Evolutionary conservation across 1,140 invertebrate genomes (phyloP), one percentile per base, ranked within the genome.

Genomic region (Pseudoatta argentina): DNA sequence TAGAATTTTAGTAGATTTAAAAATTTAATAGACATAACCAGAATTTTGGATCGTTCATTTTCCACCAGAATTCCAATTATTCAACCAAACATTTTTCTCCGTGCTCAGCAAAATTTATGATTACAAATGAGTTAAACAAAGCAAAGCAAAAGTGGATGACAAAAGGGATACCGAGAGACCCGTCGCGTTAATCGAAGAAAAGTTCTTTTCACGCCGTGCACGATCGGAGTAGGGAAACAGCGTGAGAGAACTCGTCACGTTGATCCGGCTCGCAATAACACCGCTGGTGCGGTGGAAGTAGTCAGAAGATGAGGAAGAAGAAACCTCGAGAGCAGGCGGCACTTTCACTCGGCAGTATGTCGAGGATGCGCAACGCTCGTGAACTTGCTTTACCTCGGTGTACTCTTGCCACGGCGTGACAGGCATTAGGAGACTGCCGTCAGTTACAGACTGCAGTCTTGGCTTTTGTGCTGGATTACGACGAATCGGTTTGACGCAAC

Each of bases 291-390:
- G 57, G 61, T 77, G 61, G 66, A 69, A 69, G 66, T 69, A 69
- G 66, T 51, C 39, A 59, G 82, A 86, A 76, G 81, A 88, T 44
- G 55, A 75, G 57, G 53, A 81, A 64, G 78, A 88, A 73, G 64
- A 75, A 66, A 67, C 73, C 85, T 51, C 75, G 53, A 87, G 85
- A 48, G 66, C 76, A 87, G 63, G 75, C 69, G 90, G 87, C 87
- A 93, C 92, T 93, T 93, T 92, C 92, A 92, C 92, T 93, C 73
- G 87, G 34, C 21, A 88, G 89, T 91, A 67, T 91, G 90, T 88
- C 87, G 89, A 91, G 86, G 85, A 92, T 91, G 87, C 88, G 67
- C 90, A 48, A 86, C 88, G 92, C 87, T 92, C 92, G 81, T 92
- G 92, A 92, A 92, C 92, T 92, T 92, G 91, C 89, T 63, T 86